These are phyloP conservation scores for Apoda limacodes DNA, from an alignment of 2,888 invertebrate species.

Conservation along the genomic window DNA sequence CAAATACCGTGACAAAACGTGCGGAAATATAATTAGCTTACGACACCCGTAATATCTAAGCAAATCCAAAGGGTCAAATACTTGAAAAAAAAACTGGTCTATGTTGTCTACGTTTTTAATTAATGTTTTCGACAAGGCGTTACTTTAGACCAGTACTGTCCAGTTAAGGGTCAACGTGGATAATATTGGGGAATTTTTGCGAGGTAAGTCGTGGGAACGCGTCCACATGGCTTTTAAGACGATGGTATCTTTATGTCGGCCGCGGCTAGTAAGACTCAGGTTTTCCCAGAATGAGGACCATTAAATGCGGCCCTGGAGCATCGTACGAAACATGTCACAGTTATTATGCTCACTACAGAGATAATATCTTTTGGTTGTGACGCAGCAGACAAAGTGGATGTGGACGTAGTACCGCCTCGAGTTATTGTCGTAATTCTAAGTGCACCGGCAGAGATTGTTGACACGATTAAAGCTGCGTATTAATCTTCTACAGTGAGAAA, in stretches of 20 bases:
- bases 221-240: conserved; percentile 27
- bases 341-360: conserved; percentile 64
- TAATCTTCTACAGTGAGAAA: conserved; percentile 26
- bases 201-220: conserved; percentile 53
- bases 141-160: conserved; percentile 59
- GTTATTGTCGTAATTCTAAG: conserved; percentile 39
- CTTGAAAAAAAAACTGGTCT: conserved; percentile 49
- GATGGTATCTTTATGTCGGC: conserved; percentile 57
- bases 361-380: conserved; percentile 60
- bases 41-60: conserved; percentile 30
- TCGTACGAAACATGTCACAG: conserved; percentile 65
- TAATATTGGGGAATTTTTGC: conserved; percentile 37
- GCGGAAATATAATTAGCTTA: conserved; percentile 68
- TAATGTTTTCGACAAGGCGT: conserved; percentile 53
- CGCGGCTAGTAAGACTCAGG: conserved; percentile 40
- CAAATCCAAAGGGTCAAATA: conserved; percentile 28
- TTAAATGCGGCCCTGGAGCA: conserved; percentile 53
- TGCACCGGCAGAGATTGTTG: conserved; percentile 38
- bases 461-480: conserved; percentile 33
- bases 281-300: conserved; percentile 62
- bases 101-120: conserved; percentile 53
- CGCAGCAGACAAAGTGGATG: conserved; percentile 40
- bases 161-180: conserved; percentile 32
- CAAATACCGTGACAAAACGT: conserved; percentile 61
- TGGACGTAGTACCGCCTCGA: conserved; percentile 29